Evolutionary conservation across 92 coral and sea anemone genomes (phyloP).

Genomic region (Phenganax subtilis): DNA sequence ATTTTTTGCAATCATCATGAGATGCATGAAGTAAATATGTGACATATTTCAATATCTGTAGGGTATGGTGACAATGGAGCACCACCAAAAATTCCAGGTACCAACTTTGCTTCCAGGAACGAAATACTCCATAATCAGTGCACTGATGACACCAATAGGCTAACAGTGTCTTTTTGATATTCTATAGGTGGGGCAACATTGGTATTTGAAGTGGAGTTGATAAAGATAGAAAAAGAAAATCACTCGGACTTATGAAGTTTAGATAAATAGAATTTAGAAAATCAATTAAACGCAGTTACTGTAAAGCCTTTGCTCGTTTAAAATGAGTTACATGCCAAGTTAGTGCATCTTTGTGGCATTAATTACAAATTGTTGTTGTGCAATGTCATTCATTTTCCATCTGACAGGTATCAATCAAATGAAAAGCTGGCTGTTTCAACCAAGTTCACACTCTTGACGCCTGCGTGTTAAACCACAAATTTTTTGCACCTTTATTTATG

Average conservation of each 20-base stretch:
- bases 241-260: constrained; percentile 57
- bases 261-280: neutral
- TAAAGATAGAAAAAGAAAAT: constrained; percentile 67
- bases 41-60: neutral
- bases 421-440: neutral
- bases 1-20: too few species aligned
- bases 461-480: neutral
- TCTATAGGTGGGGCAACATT: constrained; percentile 97
- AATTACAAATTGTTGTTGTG: neutral
- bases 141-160: neutral
- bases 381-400: neutral
- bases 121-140: neutral
- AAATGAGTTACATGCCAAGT: neutral
- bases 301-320: too few species aligned
- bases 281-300: too few species aligned
- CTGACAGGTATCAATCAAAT: neutral
- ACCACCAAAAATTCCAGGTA: constrained; percentile 83
- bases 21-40: neutral
- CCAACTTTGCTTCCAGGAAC: neutral
- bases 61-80: constrained; percentile 95
- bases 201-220: constrained; percentile 88
- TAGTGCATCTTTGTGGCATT: neutral
- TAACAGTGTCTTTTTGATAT: constrained; percentile 13
- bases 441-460: neutral
- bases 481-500: too few species aligned